Evolutionary conservation across 2,797 vertebrate genomes (phyloP).

Genomic region (Heteromormyrus szaboi): DNA sequence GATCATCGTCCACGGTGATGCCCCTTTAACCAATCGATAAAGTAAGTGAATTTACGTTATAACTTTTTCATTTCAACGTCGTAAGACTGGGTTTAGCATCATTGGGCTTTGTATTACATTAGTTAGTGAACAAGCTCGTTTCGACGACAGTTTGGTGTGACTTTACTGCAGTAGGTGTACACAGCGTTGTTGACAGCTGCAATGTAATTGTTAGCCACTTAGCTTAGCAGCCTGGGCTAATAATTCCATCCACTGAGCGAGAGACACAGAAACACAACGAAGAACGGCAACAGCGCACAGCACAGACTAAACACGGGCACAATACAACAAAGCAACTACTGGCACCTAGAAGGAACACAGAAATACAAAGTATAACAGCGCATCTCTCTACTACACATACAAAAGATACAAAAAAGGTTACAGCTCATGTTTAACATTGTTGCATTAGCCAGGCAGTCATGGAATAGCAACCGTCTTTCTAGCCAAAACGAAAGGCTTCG

Average conservation of each 20-base stretch:
- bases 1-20: background rate
- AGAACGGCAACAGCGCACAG: background rate
- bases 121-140: background rate
- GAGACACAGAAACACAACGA: background rate
- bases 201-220: background rate
- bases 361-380: background rate
- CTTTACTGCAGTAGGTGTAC: background rate
- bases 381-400: background rate
- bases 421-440: background rate
- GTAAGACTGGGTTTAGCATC: background rate
- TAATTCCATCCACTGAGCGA: background rate
- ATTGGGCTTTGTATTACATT: background rate
- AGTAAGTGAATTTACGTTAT: background rate
- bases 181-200: background rate
- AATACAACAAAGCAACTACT: background rate
- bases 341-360: background rate
- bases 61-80: background rate
- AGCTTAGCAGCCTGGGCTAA: background rate
- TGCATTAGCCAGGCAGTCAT: background rate
- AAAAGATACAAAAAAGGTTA: background rate
- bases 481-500: background rate
- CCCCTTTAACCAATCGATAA: background rate
- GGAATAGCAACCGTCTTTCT: background rate
- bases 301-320: background rate
- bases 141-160: background rate